Conservation (phyloP, 1,140 invertebrate species). For the Drosophila mayri region DNA sequence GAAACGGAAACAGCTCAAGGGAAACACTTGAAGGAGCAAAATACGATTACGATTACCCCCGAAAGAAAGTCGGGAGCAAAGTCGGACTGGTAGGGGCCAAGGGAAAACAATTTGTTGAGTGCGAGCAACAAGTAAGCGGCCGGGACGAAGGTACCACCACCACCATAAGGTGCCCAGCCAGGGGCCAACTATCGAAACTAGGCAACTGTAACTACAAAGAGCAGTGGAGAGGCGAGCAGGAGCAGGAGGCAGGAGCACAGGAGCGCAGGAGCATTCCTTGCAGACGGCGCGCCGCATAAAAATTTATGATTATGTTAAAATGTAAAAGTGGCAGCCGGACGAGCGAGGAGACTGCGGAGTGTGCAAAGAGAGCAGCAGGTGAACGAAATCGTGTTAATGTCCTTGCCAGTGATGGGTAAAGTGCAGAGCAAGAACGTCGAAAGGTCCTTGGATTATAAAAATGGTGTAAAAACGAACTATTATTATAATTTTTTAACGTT, state of each 20-base stretch:
- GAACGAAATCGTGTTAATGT: conserved; percentile 80
- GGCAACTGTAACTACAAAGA: conserved; percentile 38
- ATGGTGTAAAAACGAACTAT: neutral
- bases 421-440: neutral
- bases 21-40: conserved; percentile 76
- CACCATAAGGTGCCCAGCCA: conserved; percentile 27
- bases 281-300: conserved; percentile 80
- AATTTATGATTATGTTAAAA: conserved; percentile 84
- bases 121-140: conserved; percentile 74
- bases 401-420: conserved; percentile 27
- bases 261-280: conserved; percentile 38
- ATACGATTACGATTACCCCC: conserved; percentile 75
- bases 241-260: conserved; percentile 10
- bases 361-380: conserved; percentile 62
- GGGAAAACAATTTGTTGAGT: conserved; percentile 73
- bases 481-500: no score
- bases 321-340: conserved; percentile 73
- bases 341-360: conserved; percentile 6
- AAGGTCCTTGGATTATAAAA: neutral
- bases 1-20: conserved; percentile 79
- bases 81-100: neutral
- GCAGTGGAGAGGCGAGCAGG: neutral
- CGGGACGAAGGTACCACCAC: conserved; percentile 21
- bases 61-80: conserved; percentile 26
- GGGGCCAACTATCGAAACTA: conserved; percentile 73